phyloP scores from a whole-genome alignment of 2,113 vertebrate genomes.

The Lophius piscatorius region DNA sequence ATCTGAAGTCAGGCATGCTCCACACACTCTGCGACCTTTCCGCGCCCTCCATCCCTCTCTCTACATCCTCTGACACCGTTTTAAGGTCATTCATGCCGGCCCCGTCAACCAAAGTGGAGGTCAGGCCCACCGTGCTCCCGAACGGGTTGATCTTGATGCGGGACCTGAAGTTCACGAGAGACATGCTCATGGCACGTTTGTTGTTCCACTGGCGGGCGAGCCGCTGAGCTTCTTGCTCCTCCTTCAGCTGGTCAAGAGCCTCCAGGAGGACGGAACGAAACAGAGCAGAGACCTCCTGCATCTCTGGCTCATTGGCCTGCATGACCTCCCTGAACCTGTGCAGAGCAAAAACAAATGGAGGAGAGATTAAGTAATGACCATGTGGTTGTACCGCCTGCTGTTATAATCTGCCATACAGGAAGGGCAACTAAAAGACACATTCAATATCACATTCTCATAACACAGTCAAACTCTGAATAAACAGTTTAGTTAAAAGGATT shows the following conservation, averaged over 20 bases:
- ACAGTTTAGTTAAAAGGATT: too few relatives aligned
- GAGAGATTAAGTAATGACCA: neutral
- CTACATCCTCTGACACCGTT: conserved; percentile 94
- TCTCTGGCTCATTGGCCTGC: conserved; percentile 88
- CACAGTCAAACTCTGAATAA: too few relatives aligned
- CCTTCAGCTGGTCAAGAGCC: conserved; percentile 84
- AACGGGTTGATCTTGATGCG: conserved; percentile 91
- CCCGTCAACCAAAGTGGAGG: conserved; percentile 48
- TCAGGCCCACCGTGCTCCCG: conserved; percentile 79
- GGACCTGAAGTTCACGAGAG: conserved; percentile 86
- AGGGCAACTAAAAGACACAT: neutral
- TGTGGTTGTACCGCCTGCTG: neutral
- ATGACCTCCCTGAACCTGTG: conserved; percentile 90
- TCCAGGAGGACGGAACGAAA: conserved; percentile 91
- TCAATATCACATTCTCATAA: too few relatives aligned
- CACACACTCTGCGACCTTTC: conserved; percentile 82
- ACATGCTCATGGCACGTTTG: conserved; percentile 85
- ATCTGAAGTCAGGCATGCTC: conserved; percentile 93
- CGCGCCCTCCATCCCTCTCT: conserved; percentile 73
- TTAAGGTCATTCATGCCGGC: conserved; percentile 79
- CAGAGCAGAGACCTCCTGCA: conserved; percentile 86
- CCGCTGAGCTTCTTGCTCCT: conserved; percentile 88
- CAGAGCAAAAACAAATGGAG: neutral
- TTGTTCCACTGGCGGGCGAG: conserved; percentile 91
- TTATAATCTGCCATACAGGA: neutral